These are phyloP conservation scores for Chrysaora quinquecirrha DNA, from an alignment of 30 jellyfish, hydroid and myxozoan species.

Conservation along the genomic window DNA sequence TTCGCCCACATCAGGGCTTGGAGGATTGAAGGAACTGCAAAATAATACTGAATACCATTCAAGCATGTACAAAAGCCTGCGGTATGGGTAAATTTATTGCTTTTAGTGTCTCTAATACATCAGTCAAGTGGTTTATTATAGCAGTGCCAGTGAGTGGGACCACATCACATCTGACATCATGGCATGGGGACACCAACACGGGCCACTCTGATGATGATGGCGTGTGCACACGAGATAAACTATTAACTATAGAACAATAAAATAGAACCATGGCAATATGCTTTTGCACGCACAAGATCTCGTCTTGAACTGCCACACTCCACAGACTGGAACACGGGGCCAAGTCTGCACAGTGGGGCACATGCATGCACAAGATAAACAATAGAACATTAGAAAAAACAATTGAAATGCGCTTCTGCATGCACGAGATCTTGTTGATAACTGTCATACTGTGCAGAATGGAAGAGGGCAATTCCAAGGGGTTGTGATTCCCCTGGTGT, in stretches of 20 bases:
- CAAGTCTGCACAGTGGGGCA: too few species aligned
- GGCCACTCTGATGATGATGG: background rate
- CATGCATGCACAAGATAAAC: too few species aligned
- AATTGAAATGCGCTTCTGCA: too few species aligned
- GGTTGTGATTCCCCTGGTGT: too few species aligned
- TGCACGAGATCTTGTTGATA: too few species aligned
- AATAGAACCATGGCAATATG: too few species aligned
- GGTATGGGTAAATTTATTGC: slow-evolving; percentile 16
- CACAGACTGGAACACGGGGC: too few species aligned
- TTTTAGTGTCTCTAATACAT: background rate
- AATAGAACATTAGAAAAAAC: too few species aligned
- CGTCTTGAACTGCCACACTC: too few species aligned
- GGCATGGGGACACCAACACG: background rate
- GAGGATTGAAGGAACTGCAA: slow-evolving; percentile 21
- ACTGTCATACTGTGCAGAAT: too few species aligned
- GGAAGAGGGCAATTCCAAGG: too few species aligned
- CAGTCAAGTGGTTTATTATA: background rate
- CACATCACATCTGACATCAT: background rate
- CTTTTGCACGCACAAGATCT: too few species aligned
- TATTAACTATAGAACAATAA: background rate
- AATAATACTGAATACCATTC: slow-evolving; percentile 40
- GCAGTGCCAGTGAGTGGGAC: background rate
- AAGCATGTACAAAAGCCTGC: slow-evolving; percentile 73
- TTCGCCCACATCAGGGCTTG: background rate
- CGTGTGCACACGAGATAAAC: background rate